A percentile compares a stretch with the other conserved stretches of the same genome.
Evolutionary conservation across 2,113 vertebrate genomes (phyloP).

Genomic region (Megatriorchis doriae): DNA sequence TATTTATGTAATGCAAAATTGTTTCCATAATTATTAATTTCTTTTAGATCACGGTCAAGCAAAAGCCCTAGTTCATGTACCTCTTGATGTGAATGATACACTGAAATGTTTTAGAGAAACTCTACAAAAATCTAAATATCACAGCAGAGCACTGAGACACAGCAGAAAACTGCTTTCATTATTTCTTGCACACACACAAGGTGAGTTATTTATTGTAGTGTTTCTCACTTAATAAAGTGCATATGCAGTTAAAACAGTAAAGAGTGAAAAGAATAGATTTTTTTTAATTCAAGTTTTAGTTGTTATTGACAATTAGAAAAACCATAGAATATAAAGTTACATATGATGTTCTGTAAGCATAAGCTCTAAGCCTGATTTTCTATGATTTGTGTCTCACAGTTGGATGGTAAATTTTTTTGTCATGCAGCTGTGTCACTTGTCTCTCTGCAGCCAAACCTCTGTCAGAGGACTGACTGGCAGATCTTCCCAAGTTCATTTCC

Average conservation of each 20-base stretch:
- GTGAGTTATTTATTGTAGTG: slow-evolving; percentile 64
- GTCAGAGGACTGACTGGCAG: not conserved
- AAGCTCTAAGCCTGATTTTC: not conserved
- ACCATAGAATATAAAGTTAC: not conserved
- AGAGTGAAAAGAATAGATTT: not conserved
- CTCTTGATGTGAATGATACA: slow-evolving; percentile 84
- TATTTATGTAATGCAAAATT: not conserved
- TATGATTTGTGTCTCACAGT: not conserved
- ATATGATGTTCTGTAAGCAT: not conserved
- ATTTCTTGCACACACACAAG: slow-evolving; percentile 83
- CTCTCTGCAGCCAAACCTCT: not conserved
- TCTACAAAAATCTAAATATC: slow-evolving; percentile 73
- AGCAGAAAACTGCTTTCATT: slow-evolving; percentile 82
- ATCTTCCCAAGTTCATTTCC: not conserved
- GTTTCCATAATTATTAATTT: not conserved
- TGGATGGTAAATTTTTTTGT: not conserved
- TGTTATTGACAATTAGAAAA: not conserved
- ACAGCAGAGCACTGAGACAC: slow-evolving; percentile 79
- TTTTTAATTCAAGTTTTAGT: not conserved
- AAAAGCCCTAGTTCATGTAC: slow-evolving; percentile 79
- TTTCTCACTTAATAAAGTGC: not conserved
- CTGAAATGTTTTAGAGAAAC: slow-evolving; percentile 83
- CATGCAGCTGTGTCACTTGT: not conserved
- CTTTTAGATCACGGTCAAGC: slow-evolving; percentile 68
- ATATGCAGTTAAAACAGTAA: not conserved